Evolutionary conservation across 2,113 vertebrate genomes (phyloP).

Genomic region (Murina feae): DNA sequence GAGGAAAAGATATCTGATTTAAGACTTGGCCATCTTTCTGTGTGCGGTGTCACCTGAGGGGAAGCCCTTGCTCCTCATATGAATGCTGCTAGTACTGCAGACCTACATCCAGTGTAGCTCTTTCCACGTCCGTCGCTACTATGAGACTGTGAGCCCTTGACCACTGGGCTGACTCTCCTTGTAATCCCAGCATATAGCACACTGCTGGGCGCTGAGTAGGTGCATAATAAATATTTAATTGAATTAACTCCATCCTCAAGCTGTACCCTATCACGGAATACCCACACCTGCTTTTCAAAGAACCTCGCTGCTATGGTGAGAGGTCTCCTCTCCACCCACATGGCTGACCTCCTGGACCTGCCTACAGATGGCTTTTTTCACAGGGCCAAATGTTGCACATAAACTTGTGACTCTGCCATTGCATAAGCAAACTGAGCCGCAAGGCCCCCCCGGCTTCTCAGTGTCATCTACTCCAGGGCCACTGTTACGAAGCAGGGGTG

Average conservation of each 20-base stretch:
- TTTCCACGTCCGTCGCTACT: accelerated
- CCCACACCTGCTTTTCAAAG: not conserved
- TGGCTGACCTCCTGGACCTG: not conserved
- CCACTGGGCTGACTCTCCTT: not conserved
- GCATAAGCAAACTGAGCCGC: not conserved
- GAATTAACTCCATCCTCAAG: not conserved
- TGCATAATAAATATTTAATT: not conserved
- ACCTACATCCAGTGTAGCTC: not conserved
- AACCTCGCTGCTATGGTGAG: not conserved
- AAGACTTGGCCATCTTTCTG: not conserved
- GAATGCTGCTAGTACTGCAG: accelerated
- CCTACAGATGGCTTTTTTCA: not conserved
- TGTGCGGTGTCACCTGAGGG: not conserved
- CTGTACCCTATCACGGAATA: not conserved
- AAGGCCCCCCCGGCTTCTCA: not conserved
- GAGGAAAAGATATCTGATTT: not conserved
- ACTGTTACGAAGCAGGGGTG: not conserved
- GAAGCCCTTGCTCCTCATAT: not conserved
- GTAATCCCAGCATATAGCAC: not conserved
- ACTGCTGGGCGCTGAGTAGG: not conserved
- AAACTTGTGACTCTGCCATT: not conserved
- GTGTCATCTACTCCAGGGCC: not conserved
- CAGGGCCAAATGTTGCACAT: not conserved
- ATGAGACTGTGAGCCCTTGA: no score
- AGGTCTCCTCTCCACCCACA: not conserved